Evolutionary conservation across 2,888 invertebrate genomes (phyloP).

Genomic region (Hyppa rectilinea): DNA sequence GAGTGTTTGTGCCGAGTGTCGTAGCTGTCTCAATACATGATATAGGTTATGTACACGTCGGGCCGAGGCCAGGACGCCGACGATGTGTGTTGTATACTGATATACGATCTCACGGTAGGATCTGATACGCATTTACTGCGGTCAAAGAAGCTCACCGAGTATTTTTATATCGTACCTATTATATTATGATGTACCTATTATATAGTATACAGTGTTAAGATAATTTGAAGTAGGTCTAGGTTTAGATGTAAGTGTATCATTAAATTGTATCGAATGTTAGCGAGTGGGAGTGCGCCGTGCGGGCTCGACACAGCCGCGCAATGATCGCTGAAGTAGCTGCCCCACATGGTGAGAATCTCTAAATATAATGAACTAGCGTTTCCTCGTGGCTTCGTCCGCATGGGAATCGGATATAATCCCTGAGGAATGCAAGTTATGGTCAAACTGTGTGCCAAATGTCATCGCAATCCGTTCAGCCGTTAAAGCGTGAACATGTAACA

Average conservation of each 20-base stretch:
- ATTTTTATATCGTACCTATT: conserved; percentile 8
- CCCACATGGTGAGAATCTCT: background rate
- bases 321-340: background rate
- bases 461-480: no score
- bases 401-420: no score
- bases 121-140: background rate
- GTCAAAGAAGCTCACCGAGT: background rate
- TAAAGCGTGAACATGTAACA: no score
- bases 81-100: background rate
- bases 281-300: no score
- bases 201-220: background rate
- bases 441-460: no score
- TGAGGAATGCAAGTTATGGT: no score
- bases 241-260: background rate
- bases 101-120: no score
- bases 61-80: no score
- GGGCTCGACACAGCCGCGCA: no score
- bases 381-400: no score
- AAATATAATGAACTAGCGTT: no score
- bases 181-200: no score
- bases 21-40: background rate
- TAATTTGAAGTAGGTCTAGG: background rate
- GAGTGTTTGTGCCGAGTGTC: background rate
- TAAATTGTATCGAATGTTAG: background rate
- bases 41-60: background rate